Percentiles rank a stretch among this genome's conserved stretches.
phyloP scores from a whole-genome alignment of 2,888 invertebrate genomes.

The Caenorhabditis sp. region DNA sequence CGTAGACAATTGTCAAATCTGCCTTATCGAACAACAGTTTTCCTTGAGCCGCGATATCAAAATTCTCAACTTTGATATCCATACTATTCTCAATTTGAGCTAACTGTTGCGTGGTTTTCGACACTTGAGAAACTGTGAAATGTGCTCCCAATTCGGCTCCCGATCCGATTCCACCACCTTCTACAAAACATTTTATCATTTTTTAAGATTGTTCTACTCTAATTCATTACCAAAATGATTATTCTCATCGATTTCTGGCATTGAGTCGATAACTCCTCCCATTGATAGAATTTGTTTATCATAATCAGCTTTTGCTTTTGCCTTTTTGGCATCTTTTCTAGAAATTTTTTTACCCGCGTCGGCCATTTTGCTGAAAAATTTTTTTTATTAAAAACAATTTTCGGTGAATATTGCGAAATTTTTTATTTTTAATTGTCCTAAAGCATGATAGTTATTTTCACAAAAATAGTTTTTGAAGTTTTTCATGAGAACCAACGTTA shows the following conservation, averaged over 20 bases:
- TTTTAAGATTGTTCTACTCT: no score
- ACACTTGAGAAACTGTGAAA: conserved; percentile 90
- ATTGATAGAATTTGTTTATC: conserved; percentile 64
- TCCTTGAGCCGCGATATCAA: conserved; percentile 95
- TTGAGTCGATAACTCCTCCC: conserved; percentile 63
- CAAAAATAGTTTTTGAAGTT: neutral
- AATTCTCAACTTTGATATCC: conserved; percentile 96
- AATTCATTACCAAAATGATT: conserved; percentile 11
- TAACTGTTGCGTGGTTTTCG: conserved; percentile 75
- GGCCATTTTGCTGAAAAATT: conserved; percentile 25
- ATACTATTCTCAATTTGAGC: conserved; percentile 86
- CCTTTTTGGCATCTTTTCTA: conserved; percentile 53
- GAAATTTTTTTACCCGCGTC: conserved; percentile 40
- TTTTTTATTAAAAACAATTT: no score
- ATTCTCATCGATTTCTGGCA: conserved; percentile 30
- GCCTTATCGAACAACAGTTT: conserved; percentile 97
- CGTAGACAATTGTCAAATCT: conserved; percentile 87
- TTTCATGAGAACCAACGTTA: neutral
- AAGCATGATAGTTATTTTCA: neutral
- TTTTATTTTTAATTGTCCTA: no score
- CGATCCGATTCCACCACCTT: conserved; percentile 67
- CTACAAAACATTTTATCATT: conserved; percentile 10
- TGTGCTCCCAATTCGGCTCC: conserved; percentile 83
- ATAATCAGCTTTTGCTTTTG: conserved; percentile 57
- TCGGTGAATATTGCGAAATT: no score